A percentile compares a stretch with the other conserved stretches of the same genome.
Evolutionary conservation across 2,797 vertebrate genomes (phyloP).

Genomic region (Neopelma chrysocephalum): DNA sequence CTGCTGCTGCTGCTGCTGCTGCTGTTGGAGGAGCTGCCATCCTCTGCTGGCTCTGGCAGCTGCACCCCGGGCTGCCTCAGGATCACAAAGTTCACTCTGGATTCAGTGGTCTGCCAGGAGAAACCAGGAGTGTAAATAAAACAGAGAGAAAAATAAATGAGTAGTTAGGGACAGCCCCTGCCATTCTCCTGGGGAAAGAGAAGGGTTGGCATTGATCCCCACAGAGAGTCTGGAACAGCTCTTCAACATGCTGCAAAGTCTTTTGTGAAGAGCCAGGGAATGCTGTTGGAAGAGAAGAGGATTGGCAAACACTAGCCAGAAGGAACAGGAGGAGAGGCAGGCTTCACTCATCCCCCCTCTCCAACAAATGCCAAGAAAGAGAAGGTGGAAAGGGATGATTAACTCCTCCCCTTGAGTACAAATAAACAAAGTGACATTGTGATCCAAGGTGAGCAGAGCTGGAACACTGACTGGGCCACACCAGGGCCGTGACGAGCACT

Average conservation of each 20-base stretch:
- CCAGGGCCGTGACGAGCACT: accelerated
- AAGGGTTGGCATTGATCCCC: neutral
- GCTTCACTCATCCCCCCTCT: neutral
- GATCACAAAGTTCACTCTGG: conserved; percentile 90
- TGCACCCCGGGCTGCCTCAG: conserved; percentile 77
- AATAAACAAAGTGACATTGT: neutral
- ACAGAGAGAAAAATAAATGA: neutral
- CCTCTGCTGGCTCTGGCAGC: conserved; percentile 75
- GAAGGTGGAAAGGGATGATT: neutral
- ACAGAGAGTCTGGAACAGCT: neutral
- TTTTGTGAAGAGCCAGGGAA: neutral
- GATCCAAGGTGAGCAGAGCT: neutral
- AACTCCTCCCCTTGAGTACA: neutral
- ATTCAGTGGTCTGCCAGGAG: conserved; percentile 83
- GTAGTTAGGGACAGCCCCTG: neutral
- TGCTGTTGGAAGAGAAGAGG: neutral
- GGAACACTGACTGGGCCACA: neutral
- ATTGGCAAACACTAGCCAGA: neutral
- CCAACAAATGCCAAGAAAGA: neutral
- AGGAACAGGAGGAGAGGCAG: neutral
- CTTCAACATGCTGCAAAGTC: neutral
- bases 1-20: conserved; percentile 74
- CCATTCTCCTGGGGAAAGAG: neutral
- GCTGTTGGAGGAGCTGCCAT: conserved; percentile 75
- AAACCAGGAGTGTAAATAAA: neutral